Evolutionary conservation across 2,888 invertebrate genomes (phyloP), one percentile per base, ranked within the genome.

Genomic region (Ypsolopha sequella): DNA sequence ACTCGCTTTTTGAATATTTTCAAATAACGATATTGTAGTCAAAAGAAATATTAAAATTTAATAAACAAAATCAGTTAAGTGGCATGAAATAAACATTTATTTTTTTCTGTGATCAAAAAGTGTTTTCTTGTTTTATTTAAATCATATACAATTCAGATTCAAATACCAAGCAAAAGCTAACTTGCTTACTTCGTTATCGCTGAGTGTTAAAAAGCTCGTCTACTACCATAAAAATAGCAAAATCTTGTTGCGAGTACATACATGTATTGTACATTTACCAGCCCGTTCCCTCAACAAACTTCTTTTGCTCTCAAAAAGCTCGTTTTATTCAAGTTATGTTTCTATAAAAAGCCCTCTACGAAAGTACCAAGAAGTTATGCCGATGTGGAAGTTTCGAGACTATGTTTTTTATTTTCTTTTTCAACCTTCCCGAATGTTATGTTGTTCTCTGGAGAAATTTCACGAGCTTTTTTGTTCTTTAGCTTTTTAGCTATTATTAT

Each of bases 391-490:
- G 49, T 48, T 51, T 14, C 62, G 70, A 71, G 63, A 68, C 68
- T 64, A 60, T 61, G 52, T 64, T 69, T 68, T 70, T 70, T 67
- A 64, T 70, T 70, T 69, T 65, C 63, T 66, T 74, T 70, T 70
- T 63, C 64, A 60, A 69, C 74, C 69, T 72, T 73, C 68, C 64
- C 63, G 64, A 74, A 73, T 68, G 66, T 63, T 41, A 10, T 48
- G 67, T 66, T 67, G 64, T 64, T 68, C 75, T 65, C 68, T 59
- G 54, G 70, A 66, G 74, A 66, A 74, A 64, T 73, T 73, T 68
- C 63, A 65, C 67, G 34, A 11, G 14, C 47, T 36, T 47, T 43
- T 43, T 8, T 11, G 43, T 43, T 43, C 43, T 38, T 10, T 38
- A 43, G 13, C 36, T 24, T 24, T n/a, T n/a, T n/a, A n/a, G n/a